Evolutionary conservation across 2,113 vertebrate genomes (phyloP).

Genomic region (Cricetomys ansorgei): DNA sequence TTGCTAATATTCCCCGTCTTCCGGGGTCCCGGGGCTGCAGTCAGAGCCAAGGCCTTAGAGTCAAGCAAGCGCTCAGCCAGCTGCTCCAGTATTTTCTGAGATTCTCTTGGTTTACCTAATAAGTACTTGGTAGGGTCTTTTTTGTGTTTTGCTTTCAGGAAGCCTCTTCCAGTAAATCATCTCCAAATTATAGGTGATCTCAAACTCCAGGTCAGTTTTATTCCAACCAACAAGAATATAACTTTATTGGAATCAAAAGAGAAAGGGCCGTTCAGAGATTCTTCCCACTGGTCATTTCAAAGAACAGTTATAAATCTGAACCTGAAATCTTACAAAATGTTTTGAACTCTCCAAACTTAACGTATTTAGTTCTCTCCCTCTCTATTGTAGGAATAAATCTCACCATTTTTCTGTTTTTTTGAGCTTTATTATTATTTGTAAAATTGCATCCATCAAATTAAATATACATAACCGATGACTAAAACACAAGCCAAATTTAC

Average conservation of each 20-base stretch:
- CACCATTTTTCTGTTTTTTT: background rate
- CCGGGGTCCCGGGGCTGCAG: background rate
- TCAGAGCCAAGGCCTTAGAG: background rate
- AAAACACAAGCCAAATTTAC: slow-evolving; percentile 27
- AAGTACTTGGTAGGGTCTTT: background rate
- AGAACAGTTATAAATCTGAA: slow-evolving; percentile 23
- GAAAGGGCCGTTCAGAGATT: background rate
- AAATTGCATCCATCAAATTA: background rate
- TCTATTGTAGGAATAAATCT: background rate
- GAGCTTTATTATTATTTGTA: background rate
- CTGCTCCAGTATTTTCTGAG: background rate
- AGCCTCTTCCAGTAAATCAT: slow-evolving; percentile 14
- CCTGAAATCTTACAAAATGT: background rate
- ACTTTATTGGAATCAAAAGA: slow-evolving; percentile 30
- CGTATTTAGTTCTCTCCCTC: background rate
- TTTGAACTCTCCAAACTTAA: slow-evolving; percentile 28
- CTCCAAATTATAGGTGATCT: background rate
- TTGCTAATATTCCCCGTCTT: background rate
- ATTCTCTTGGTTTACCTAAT: background rate
- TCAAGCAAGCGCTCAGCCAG: background rate
- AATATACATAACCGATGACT: slow-evolving; percentile 9
- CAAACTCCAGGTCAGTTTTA: background rate
- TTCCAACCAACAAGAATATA: background rate
- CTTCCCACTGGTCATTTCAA: background rate
- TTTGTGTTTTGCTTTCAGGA: background rate